phyloP scores from a whole-genome alignment of 2,797 vertebrate genomes.

The Pelodytes ibericus region DNA sequence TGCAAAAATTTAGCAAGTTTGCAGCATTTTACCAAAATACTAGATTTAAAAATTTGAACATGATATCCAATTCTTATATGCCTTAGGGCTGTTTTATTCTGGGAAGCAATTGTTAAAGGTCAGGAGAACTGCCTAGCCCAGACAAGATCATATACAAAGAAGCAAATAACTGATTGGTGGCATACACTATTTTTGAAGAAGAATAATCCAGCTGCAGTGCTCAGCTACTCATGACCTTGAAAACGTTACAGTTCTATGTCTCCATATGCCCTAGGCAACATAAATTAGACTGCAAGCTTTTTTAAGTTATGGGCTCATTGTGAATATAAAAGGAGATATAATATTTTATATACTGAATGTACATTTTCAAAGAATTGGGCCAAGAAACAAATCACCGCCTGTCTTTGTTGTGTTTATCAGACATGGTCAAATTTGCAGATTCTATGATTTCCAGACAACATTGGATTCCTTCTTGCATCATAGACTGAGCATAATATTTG shows the following conservation, averaged over 20 bases:
- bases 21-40: constrained; percentile 34
- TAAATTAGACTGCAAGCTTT: constrained; percentile 6
- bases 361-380: neutral
- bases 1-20: constrained; percentile 34
- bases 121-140: constrained; percentile 42
- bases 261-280: constrained; percentile 7
- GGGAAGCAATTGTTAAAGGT: constrained; percentile 48
- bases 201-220: constrained; percentile 22
- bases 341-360: constrained; percentile 7
- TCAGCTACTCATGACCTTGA: constrained; percentile 31
- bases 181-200: constrained; percentile 30
- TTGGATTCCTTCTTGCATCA: no score
- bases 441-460: neutral
- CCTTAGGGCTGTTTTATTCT: constrained; percentile 47
- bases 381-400: neutral
- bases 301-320: neutral
- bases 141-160: constrained; percentile 34
- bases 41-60: constrained; percentile 41
- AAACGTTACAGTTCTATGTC: constrained; percentile 30
- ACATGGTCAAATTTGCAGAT: neutral
- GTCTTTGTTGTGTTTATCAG: neutral
- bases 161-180: constrained; percentile 25
- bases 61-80: constrained; percentile 42
- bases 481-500: no score
- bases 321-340: neutral